Evolutionary conservation across 2,113 vertebrate genomes (phyloP).

Genomic region (Eidolon helvum): DNA sequence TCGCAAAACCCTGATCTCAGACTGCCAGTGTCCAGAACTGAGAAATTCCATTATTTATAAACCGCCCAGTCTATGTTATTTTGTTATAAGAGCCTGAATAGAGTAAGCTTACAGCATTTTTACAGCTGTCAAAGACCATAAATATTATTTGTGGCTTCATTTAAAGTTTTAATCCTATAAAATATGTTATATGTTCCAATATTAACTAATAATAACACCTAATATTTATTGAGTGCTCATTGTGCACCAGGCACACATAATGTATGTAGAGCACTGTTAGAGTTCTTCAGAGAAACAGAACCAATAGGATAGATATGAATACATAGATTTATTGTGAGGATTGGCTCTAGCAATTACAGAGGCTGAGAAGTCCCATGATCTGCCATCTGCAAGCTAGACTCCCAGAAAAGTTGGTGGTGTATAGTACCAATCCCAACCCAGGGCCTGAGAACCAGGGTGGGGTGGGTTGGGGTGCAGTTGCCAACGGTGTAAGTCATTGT

Average conservation of each 20-base stretch:
- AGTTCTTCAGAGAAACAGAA: neutral
- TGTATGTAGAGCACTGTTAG: neutral
- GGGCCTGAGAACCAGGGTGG: neutral
- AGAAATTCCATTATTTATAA: neutral
- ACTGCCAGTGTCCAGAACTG: neutral
- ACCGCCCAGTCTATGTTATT: neutral
- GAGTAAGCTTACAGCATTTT: neutral
- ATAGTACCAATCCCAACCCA: neutral
- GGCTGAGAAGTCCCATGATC: neutral
- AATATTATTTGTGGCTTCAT: neutral
- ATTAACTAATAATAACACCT: neutral
- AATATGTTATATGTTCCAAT: neutral
- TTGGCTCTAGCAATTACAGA: neutral
- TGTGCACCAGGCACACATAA: neutral
- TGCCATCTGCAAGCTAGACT: neutral
- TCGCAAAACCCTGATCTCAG: neutral
- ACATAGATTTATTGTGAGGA: neutral
- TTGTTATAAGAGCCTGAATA: neutral
- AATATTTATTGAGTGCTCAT: neutral
- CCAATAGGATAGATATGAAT: neutral
- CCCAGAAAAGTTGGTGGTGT: neutral
- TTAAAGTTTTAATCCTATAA: neutral
- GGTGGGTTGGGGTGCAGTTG: too few species aligned
- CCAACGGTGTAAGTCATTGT: neutral
- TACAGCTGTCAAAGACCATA: neutral